Evolutionary conservation across 2,797 vertebrate species (phyloP), one percentile per base, ranked within the genome.

Genomic region (Leuciscus waleckii): DNA sequence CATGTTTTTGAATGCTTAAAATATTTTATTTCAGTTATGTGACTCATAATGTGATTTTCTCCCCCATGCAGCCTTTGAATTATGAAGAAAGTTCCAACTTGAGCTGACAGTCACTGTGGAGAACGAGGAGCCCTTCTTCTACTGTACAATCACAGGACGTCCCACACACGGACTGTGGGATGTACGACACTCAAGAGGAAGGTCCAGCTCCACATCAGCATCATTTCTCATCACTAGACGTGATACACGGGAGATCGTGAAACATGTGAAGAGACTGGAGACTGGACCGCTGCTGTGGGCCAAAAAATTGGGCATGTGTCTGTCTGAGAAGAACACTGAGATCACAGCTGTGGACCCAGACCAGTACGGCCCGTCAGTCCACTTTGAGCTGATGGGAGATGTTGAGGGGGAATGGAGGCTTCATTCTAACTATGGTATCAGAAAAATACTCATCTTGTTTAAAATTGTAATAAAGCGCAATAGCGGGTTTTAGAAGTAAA

Each of bases 341-440:
- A 87, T 92, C 9, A 84, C 79, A 2, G 90, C 91, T 32, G n/a
- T 46, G 4, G 91, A 91, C 58, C 79, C 37, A 19, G 91, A 92
- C 73, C 83, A 82, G 49, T 92, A 90, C 41, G 37, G 86, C 17
- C 93, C 91, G 7, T 93, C 95, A 23, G 95, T 95, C 78, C n/a
- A 1, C 14, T 94, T 93, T 41, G 87, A 88, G 43, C 92, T 95
- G 7, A 79, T 80, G 1, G 94, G 92, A 51, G 81, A 92, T 13
- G 84, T 90, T 3, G 14, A 89, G 51, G 90, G 81, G 23, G 89
- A 81, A 37, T 94, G 95, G 93, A 93, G 23, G 39, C 10, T 95
- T 13, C 79, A 91, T 2, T 87, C 91, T 6, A 21, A 3, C 3
- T 2, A 86, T 41, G 94, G 94, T 95, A 92, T 73, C 39, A 63